A percentile compares a stretch with the other conserved stretches of the same genome.
Evolutionary conservation across 2,113 vertebrate species (phyloP).

Genomic region (Spermophilus dauricus): DNA sequence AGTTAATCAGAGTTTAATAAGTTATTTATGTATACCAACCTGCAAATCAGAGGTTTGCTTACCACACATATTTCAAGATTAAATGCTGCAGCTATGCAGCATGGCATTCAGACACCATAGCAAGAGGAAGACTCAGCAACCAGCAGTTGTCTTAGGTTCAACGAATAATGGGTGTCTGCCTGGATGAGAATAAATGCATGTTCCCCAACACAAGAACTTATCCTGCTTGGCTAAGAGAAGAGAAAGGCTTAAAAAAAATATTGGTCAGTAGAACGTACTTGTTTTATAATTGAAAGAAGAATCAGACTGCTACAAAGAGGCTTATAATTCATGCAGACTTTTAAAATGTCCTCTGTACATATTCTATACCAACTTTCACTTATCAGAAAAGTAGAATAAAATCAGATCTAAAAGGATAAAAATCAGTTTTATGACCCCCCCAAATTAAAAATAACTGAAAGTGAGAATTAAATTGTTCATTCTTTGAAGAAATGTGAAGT

Average conservation of each 20-base stretch:
- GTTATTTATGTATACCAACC: not conserved
- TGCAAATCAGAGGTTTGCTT: conserved; percentile 21
- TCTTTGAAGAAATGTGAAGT: conserved; percentile 75
- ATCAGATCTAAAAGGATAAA: conserved; percentile 48
- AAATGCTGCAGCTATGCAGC: conserved; percentile 21
- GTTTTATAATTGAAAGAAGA: conserved; percentile 63
- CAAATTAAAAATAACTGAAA: conserved; percentile 66
- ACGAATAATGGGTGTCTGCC: conserved; percentile 60
- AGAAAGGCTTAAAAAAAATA: conserved; percentile 62
- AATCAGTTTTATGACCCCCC: conserved; percentile 19
- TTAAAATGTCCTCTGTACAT: conserved; percentile 46
- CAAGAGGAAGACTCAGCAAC: conserved; percentile 65
- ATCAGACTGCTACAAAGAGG: conserved; percentile 16
- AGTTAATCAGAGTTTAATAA: conserved; percentile 48
- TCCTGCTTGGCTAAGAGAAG: conserved; percentile 67
- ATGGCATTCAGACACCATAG: not conserved
- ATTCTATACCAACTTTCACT: conserved; percentile 59
- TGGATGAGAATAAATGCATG: conserved; percentile 51
- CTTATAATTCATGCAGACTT: conserved; percentile 64
- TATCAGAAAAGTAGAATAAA: conserved; percentile 35
- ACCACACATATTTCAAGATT: conserved; percentile 47
- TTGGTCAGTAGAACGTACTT: conserved; percentile 42
- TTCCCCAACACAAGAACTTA: conserved; percentile 61
- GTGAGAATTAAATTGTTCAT: conserved; percentile 48
- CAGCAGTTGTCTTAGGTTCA: conserved; percentile 65